These are phyloP conservation scores for Parambassis ranga DNA, from an alignment of 2,797 vertebrate genomes.

Conservation along the genomic window DNA sequence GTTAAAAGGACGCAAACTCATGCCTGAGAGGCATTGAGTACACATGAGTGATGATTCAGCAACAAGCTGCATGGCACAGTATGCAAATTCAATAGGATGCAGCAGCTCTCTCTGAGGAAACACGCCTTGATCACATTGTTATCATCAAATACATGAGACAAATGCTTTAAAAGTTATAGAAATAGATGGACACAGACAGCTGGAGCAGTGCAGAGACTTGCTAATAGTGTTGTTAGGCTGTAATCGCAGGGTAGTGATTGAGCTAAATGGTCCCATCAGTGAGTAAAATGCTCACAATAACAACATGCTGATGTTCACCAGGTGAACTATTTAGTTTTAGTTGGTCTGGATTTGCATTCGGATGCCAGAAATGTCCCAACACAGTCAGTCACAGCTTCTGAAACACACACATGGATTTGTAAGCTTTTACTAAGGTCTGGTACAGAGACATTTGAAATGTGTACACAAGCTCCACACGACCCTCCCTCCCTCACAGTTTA, in stretches of 20 bases:
- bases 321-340: too few species aligned
- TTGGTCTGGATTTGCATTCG: too few species aligned
- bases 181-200: neutral
- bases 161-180: neutral
- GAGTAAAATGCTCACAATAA: too few species aligned
- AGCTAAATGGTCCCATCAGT: too few species aligned
- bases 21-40: neutral
- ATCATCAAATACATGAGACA: neutral
- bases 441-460: neutral
- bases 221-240: neutral
- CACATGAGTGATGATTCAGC: constrained; percentile 25
- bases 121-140: neutral
- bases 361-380: neutral
- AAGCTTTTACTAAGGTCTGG: constrained; percentile 7
- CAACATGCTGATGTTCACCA: too few species aligned
- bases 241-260: neutral
- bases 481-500: neutral
- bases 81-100: neutral
- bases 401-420: neutral
- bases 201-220: neutral
- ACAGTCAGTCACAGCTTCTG: neutral
- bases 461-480: neutral
- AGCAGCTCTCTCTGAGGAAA: constrained; percentile 6
- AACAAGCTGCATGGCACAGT: neutral
- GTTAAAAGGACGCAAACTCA: neutral